A percentile compares a stretch with the other conserved stretches of the same genome.
phyloP scores from a whole-genome alignment of 2,888 invertebrate species.

The Macrophya annulata region DNA sequence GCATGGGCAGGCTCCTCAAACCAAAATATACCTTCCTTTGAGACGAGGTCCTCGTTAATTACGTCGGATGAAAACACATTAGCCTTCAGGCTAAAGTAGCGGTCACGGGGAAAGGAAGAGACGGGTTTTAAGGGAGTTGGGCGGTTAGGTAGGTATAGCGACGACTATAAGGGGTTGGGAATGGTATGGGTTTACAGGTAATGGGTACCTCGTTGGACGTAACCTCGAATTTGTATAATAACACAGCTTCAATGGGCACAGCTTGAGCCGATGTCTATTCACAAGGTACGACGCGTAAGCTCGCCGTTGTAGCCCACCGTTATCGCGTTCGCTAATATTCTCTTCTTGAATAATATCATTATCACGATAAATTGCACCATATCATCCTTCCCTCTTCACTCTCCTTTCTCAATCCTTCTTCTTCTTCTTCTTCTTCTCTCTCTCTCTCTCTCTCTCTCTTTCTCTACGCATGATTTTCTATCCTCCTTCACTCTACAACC shows the following conservation, averaged over 20 bases:
- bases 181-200: conserved; percentile 33
- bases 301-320: not conserved
- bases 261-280: conserved; percentile 39
- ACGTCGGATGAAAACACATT: conserved; percentile 56
- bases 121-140: not conserved
- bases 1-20: not conserved
- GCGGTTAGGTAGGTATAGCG: not conserved
- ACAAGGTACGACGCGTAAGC: conserved; percentile 35
- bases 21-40: conserved; percentile 46
- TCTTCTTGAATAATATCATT: conserved; percentile 38
- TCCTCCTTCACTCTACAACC: no score
- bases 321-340: conserved; percentile 48
- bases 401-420: not conserved
- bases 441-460: not conserved
- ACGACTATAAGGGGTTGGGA: conserved; percentile 3
- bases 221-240: conserved; percentile 52
- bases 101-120: conserved; percentile 15
- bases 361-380: conserved; percentile 36
- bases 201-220: conserved; percentile 29
- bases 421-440: not conserved
- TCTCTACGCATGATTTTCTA: not conserved
- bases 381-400: not conserved
- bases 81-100: conserved; percentile 24
- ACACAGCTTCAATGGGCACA: conserved; percentile 37
- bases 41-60: conserved; percentile 55